These are phyloP conservation scores for Sthenelais limicola DNA, from an alignment of 2,888 invertebrate species.

Conservation along the genomic window DNA sequence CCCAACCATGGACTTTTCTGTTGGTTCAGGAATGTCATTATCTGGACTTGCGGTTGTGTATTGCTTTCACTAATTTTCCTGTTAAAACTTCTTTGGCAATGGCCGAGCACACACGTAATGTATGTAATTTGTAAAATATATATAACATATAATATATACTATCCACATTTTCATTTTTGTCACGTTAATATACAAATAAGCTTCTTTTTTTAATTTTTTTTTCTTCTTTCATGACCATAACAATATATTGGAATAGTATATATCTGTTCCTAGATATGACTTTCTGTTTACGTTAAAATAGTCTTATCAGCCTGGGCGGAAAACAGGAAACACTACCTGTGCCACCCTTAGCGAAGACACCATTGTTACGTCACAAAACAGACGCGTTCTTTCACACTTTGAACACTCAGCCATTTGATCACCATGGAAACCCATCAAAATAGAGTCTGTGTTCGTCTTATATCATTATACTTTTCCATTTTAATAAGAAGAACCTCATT, in stretches of 20 bases:
- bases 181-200: background rate
- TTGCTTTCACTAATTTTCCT: background rate
- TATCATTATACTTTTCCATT: too few relatives aligned
- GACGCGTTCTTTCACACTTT: slow-evolving; percentile 32
- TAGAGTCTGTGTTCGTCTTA: slow-evolving; percentile 36
- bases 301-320: slow-evolving; percentile 26
- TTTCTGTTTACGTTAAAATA: slow-evolving; percentile 35
- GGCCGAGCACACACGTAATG: slow-evolving; percentile 34
- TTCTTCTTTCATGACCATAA: background rate
- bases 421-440: slow-evolving; percentile 39
- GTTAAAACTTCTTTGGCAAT: slow-evolving; percentile 36
- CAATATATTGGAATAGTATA: slow-evolving; percentile 22
- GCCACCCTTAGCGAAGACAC: slow-evolving; percentile 32
- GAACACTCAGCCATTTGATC: slow-evolving; percentile 37
- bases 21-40: slow-evolving; percentile 24
- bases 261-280: background rate
- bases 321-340: slow-evolving; percentile 11
- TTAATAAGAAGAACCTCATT: too few relatives aligned
- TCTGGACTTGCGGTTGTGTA: slow-evolving; percentile 24
- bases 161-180: background rate
- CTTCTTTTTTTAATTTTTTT: background rate
- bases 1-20: slow-evolving; percentile 34
- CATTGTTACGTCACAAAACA: slow-evolving; percentile 33
- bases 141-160: slow-evolving; percentile 26
- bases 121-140: slow-evolving; percentile 36